A percentile compares a stretch with the other conserved stretches of the same genome.
These are phyloP conservation scores for Phyllotreta cruciferae DNA, from an alignment of 2,888 invertebrate genomes.

Conservation along the genomic window DNA sequence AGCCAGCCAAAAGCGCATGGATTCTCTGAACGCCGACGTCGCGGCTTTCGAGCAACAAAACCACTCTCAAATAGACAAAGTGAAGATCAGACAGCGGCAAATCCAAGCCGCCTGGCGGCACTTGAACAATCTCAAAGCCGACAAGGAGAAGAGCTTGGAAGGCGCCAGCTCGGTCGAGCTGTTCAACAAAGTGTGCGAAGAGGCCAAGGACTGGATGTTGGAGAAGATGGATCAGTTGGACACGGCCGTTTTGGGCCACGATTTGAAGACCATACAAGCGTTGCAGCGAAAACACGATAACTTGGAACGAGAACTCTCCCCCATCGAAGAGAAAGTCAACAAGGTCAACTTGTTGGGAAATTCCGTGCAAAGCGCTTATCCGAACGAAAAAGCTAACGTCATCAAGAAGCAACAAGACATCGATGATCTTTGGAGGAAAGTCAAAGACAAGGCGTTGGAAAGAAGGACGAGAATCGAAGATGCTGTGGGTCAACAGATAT, in stretches of 20 bases:
- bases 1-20: constrained; percentile 90
- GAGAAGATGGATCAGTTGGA: constrained; percentile 94
- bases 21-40: constrained; percentile 86
- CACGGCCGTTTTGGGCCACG: constrained; percentile 72
- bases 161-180: constrained; percentile 84
- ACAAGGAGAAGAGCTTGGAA: constrained; percentile 90
- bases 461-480: constrained; percentile 86
- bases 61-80: constrained; percentile 86
- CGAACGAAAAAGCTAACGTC: constrained; percentile 87
- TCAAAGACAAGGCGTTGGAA: constrained; percentile 84
- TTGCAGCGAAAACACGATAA: constrained; percentile 91
- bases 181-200: constrained; percentile 95
- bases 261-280: constrained; percentile 90
- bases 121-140: constrained; percentile 82
- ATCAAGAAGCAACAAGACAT: constrained; percentile 85
- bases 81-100: constrained; percentile 78
- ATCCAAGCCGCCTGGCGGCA: constrained; percentile 90
- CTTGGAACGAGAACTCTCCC: constrained; percentile 92
- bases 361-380: constrained; percentile 91
- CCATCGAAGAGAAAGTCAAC: constrained; percentile 92
- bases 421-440: constrained; percentile 85
- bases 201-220: constrained; percentile 96
- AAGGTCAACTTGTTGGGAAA: constrained; percentile 82
- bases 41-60: constrained; percentile 83
- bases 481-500: constrained; percentile 94